These are phyloP conservation scores for Fistularia commersonii DNA, from an alignment of 2,797 vertebrate genomes.

Conservation along the genomic window DNA sequence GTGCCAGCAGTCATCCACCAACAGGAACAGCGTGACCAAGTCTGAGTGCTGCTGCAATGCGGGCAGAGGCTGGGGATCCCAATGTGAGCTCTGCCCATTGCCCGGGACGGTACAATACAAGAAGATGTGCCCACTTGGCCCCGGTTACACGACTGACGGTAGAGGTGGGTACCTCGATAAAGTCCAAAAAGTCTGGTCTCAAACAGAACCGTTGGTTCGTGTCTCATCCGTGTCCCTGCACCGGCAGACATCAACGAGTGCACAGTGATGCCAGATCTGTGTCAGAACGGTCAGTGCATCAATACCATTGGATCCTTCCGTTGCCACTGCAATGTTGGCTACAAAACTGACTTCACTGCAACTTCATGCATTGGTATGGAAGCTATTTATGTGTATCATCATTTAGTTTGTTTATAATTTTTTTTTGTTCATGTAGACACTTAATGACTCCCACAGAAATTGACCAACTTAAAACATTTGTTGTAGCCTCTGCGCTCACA, in stretches of 20 bases:
- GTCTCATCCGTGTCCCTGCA: not conserved
- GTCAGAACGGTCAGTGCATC: slow-evolving; percentile 86
- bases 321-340: slow-evolving; percentile 87
- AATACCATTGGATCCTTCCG: slow-evolving; percentile 90
- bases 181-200: not conserved
- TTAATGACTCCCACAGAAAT: too few species aligned
- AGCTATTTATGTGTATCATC: not conserved
- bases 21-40: slow-evolving; percentile 85
- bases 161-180: slow-evolving; percentile 70
- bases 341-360: slow-evolving; percentile 79
- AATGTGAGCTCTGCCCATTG: slow-evolving; percentile 90
- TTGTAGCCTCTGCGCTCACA: too few species aligned
- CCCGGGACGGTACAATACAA: slow-evolving; percentile 87
- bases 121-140: slow-evolving; percentile 91
- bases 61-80: slow-evolving; percentile 87
- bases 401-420: too few species aligned
- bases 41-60: slow-evolving; percentile 90
- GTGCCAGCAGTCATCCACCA: slow-evolving; percentile 88
- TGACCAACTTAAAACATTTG: too few species aligned
- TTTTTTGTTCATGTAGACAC: not conserved
- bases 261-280: slow-evolving; percentile 83
- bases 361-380: slow-evolving; percentile 84
- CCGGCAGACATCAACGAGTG: slow-evolving; percentile 90
- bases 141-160: slow-evolving; percentile 88
- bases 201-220: not conserved